A percentile compares a stretch with the other conserved stretches of the same genome.
These are phyloP conservation scores for Caenorhabditis macrosperma DNA, from an alignment of 2,888 invertebrate genomes.

Conservation along the genomic window DNA sequence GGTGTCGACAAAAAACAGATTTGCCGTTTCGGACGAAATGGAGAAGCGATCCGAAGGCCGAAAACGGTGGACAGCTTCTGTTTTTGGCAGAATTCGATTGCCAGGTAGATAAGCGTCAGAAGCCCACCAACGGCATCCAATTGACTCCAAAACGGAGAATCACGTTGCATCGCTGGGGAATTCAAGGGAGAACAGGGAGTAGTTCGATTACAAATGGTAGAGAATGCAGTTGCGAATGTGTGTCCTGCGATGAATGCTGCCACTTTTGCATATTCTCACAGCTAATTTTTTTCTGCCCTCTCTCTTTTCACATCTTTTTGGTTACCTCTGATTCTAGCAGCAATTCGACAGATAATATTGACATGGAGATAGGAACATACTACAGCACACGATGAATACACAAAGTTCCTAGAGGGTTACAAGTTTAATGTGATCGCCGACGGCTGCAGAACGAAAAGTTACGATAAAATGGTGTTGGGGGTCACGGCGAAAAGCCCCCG, in stretches of 20 bases:
- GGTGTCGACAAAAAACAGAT: neutral
- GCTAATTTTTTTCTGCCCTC: neutral
- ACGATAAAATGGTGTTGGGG: neutral
- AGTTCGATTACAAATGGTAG: too few species aligned
- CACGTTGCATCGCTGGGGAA: neutral
- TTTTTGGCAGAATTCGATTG: conserved; percentile 4
- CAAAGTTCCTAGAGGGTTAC: conserved; percentile 10
- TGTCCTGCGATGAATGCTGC: neutral
- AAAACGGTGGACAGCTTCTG: neutral
- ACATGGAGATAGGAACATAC: conserved; percentile 27
- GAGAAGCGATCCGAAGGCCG: neutral
- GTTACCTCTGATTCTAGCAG: conserved; percentile 19
- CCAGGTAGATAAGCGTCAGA: conserved; percentile 1
- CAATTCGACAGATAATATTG: conserved; percentile 25
- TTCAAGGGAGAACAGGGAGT: too few species aligned
- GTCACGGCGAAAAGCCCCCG: conserved; percentile 1
- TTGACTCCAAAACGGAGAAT: conserved; percentile 2
- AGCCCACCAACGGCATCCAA: neutral
- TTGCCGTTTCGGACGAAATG: neutral
- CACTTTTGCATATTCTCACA: conserved; percentile 13
- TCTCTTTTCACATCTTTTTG: neutral
- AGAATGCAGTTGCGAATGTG: neutral
- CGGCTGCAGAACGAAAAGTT: conserved; percentile 10
- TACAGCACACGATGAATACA: conserved; percentile 4
- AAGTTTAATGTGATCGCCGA: conserved; percentile 5